A percentile compares a stretch with the other conserved stretches of the same genome.
Evolutionary conservation across 2,797 vertebrate species (phyloP).

Genomic region (Xyrichtys novacula): DNA sequence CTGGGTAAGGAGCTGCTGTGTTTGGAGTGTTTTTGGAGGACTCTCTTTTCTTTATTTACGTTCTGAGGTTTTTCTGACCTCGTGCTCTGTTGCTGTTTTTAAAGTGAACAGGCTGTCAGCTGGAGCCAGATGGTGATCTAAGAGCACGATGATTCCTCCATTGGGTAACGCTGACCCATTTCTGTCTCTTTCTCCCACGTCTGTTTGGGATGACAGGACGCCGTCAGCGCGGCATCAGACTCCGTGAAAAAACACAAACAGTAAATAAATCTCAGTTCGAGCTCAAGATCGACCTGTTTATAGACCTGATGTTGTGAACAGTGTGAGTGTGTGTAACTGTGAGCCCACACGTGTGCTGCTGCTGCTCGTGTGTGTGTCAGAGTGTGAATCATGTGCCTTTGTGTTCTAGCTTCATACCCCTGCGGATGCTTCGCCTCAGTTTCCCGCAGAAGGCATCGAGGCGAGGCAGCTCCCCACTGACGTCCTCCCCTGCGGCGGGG

Average conservation of each 20-base stretch:
- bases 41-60: slow-evolving; percentile 6
- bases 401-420: slow-evolving; percentile 79
- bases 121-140: slow-evolving; percentile 50
- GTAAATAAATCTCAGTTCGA: not conserved
- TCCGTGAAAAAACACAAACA: not conserved
- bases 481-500: slow-evolving; percentile 84
- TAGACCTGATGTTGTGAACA: not conserved
- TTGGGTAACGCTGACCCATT: slow-evolving; percentile 55
- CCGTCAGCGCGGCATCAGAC: not conserved
- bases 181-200: slow-evolving; percentile 9
- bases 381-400: slow-evolving; percentile 31
- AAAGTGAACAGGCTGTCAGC: slow-evolving; percentile 26
- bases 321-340: not conserved
- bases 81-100: slow-evolving; percentile 24
- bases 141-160: slow-evolving; percentile 22
- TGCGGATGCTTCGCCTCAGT: slow-evolving; percentile 90
- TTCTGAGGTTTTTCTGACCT: slow-evolving; percentile 36
- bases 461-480: slow-evolving; percentile 86
- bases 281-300: not conserved
- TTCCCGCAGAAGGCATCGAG: slow-evolving; percentile 92
- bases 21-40: not conserved
- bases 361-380: slow-evolving; percentile 3
- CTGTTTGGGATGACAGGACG: slow-evolving; percentile 22
- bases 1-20: not conserved
- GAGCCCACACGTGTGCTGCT: slow-evolving; percentile 31